phyloP scores from a whole-genome alignment of 2,888 invertebrate genomes.

The Leptothorax acervorum region DNA sequence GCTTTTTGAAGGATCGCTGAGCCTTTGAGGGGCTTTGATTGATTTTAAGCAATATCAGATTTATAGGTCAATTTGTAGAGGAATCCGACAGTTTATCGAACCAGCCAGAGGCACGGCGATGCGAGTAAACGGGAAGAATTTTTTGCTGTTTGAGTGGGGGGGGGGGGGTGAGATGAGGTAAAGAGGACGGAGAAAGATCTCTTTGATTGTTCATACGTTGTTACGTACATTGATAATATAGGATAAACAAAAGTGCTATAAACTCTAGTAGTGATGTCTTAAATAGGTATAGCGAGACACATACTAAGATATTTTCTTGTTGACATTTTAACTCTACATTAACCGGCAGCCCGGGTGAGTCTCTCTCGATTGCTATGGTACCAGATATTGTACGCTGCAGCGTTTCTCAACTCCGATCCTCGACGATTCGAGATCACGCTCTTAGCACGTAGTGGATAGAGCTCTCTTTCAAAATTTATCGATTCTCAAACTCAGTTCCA shows the following conservation, averaged over 20 bases:
- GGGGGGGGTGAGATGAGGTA: conserved; percentile 46
- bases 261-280: conserved; percentile 82
- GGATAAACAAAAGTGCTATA: conserved; percentile 78
- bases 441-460: conserved; percentile 13
- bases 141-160: conserved; percentile 36
- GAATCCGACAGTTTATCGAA: conserved; percentile 79
- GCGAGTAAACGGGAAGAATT: conserved; percentile 27
- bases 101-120: conserved; percentile 38
- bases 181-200: conserved; percentile 51
- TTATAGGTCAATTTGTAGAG: conserved; percentile 84
- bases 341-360: conserved; percentile 80
- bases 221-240: conserved; percentile 83
- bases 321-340: conserved; percentile 83
- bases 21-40: conserved; percentile 85
- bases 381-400: conserved; percentile 64
- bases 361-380: conserved; percentile 75
- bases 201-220: conserved; percentile 80
- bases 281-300: conserved; percentile 77
- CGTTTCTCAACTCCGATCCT: conserved; percentile 64
- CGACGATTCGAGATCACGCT: conserved; percentile 3
- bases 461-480: conserved; percentile 11
- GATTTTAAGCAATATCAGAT: conserved; percentile 85
- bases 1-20: conserved; percentile 74
- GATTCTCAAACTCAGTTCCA: conserved; percentile 12
- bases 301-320: conserved; percentile 83